A percentile compares a stretch with the other conserved stretches of the same genome.
Evolutionary conservation across 2,113 vertebrate genomes (phyloP).

Genomic region (Dicentrarchus labrax): DNA sequence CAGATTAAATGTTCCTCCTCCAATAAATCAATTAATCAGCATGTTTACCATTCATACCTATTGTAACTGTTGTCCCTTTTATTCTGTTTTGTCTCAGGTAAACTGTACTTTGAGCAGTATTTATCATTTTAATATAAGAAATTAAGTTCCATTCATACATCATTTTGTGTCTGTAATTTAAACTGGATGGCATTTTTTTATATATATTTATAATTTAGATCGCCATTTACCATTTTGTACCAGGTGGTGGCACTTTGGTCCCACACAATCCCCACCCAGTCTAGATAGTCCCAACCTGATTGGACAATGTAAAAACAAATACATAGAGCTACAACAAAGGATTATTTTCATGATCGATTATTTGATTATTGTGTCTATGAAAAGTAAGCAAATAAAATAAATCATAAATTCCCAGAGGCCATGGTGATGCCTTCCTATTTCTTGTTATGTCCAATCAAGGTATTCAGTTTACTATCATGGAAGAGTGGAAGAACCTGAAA

Average conservation of each 20-base stretch:
- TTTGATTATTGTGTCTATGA: not conserved
- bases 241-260: conserved; percentile 71
- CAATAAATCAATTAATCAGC: not conserved
- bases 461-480: not conserved
- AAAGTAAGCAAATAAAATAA: not conserved
- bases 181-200: not conserved
- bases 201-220: not conserved
- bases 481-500: not conserved
- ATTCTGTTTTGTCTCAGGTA: not conserved
- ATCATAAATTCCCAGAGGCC: not conserved
- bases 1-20: not conserved
- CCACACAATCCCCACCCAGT: conserved; percentile 6
- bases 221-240: conserved; percentile 49
- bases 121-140: not conserved
- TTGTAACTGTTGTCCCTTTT: not conserved
- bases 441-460: not conserved
- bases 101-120: not conserved
- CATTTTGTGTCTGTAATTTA: not conserved
- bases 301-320: not conserved
- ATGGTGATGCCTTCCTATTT: not conserved
- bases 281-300: not conserved
- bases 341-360: not conserved
- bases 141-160: not conserved
- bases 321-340: not conserved
- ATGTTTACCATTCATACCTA: not conserved